Percentiles rank a stretch among this genome's conserved stretches.
Conservation (phyloP, 2,888 invertebrate species). For the Protonemura montana region DNA sequence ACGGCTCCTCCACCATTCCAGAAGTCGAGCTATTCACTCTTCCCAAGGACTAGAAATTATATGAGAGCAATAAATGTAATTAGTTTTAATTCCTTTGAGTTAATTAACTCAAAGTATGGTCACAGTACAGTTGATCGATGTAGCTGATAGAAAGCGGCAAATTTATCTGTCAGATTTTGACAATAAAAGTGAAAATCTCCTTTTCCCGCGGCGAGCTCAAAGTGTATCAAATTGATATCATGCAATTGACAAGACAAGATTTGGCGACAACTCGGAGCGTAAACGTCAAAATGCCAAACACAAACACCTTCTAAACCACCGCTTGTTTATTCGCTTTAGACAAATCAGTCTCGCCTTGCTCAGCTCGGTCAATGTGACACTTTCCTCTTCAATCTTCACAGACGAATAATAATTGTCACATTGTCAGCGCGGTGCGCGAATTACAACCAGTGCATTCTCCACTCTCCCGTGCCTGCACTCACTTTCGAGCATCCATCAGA, state of each 20-base stretch:
- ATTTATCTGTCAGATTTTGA: background rate
- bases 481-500: background rate
- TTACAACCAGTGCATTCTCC: background rate
- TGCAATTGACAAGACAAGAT: background rate
- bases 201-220: background rate
- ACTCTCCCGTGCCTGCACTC: background rate
- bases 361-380: background rate
- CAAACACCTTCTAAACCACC: background rate
- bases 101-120: background rate
- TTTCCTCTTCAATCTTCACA: constrained; percentile 3
- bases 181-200: constrained; percentile 1
- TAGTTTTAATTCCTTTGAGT: background rate
- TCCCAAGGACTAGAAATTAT: background rate
- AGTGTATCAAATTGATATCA: background rate
- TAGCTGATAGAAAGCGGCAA: background rate
- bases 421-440: background rate
- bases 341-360: background rate
- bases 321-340: background rate
- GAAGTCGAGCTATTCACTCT: too few relatives aligned
- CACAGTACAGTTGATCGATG: background rate
- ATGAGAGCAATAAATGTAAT: background rate
- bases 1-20: background rate
- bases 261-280: background rate
- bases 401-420: background rate
- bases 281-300: background rate